phyloP scores from a whole-genome alignment of 2,888 invertebrate genomes.

The Sinohyriopsis cumingii region DNA sequence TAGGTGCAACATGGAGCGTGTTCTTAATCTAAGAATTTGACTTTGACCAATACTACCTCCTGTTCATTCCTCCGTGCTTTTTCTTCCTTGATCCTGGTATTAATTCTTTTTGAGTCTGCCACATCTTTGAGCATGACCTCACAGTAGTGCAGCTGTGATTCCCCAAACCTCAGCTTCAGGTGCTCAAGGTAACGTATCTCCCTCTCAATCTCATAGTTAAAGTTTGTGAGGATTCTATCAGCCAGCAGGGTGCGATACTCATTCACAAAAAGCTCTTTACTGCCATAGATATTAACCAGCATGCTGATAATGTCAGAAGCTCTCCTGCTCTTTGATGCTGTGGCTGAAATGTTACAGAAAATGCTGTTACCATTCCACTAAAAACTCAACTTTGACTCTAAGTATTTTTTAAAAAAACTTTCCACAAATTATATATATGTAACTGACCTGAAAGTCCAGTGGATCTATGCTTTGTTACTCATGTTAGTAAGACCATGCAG shows the following conservation, averaged over 20 bases:
- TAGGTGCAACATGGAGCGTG: no score
- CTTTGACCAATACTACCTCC: constrained; percentile 15
- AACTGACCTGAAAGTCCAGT: no score
- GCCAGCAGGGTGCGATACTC: constrained; percentile 96
- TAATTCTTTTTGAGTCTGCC: constrained; percentile 94
- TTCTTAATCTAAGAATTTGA: no score
- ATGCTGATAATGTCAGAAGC: constrained; percentile 96
- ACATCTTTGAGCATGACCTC: constrained; percentile 99
- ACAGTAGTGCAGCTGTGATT: constrained; percentile 95
- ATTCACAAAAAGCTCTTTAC: constrained; percentile 97
- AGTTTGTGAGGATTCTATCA: constrained; percentile 80
- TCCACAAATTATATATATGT: neutral
- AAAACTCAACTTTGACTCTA: neutral
- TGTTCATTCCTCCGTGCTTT: constrained; percentile 44
- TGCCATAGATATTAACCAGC: constrained; percentile 98
- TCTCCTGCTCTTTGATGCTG: constrained; percentile 77
- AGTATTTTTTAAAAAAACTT: neutral
- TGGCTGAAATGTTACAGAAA: constrained; percentile 71
- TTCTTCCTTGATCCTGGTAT: constrained; percentile 75
- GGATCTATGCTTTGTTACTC: no score
- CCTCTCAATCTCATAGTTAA: constrained; percentile 83
- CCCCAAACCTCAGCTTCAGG: constrained; percentile 92
- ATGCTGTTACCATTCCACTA: neutral
- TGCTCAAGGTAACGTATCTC: constrained; percentile 87
- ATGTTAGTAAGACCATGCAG: no score